Evolutionary conservation across 1,140 invertebrate genomes (phyloP).

Genomic region (Leptopilina clavipes): DNA sequence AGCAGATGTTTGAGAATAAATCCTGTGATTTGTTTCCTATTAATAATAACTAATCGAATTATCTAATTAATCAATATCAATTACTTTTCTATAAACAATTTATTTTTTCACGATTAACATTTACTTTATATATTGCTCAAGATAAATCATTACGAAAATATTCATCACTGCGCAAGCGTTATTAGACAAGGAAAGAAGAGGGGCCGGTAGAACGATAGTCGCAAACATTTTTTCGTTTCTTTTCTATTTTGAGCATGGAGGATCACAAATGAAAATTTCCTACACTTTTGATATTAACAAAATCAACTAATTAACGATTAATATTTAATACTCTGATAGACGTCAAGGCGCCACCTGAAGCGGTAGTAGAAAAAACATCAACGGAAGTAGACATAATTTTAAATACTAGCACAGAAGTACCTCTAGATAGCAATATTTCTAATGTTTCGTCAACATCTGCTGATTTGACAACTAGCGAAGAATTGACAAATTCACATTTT

Average conservation of each 20-base stretch:
- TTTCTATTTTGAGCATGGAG: slow-evolving; percentile 41
- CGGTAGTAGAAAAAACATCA: neutral
- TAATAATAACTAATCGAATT: too few species aligned
- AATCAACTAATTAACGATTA: neutral
- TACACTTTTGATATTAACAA: neutral
- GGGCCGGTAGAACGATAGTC: too few species aligned
- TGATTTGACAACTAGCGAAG: slow-evolving; percentile 23
- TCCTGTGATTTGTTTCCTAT: too few species aligned
- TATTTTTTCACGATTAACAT: too few species aligned
- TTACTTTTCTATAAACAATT: too few species aligned
- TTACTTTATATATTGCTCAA: too few species aligned
- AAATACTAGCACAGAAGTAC: neutral
- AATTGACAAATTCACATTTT: slow-evolving; percentile 13
- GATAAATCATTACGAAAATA: too few species aligned
- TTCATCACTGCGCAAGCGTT: too few species aligned
- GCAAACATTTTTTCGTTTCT: too few species aligned
- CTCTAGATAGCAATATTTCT: neutral
- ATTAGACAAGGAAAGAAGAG: too few species aligned
- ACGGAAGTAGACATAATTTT: neutral
- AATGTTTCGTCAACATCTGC: neutral
- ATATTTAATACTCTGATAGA: slow-evolving; percentile 3
- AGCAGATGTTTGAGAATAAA: too few species aligned
- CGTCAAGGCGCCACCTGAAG: neutral
- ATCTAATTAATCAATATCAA: too few species aligned
- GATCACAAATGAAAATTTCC: slow-evolving; percentile 37